Conservation (phyloP, 2,113 vertebrate species). For the Melanostigma gelatinosum region DNA sequence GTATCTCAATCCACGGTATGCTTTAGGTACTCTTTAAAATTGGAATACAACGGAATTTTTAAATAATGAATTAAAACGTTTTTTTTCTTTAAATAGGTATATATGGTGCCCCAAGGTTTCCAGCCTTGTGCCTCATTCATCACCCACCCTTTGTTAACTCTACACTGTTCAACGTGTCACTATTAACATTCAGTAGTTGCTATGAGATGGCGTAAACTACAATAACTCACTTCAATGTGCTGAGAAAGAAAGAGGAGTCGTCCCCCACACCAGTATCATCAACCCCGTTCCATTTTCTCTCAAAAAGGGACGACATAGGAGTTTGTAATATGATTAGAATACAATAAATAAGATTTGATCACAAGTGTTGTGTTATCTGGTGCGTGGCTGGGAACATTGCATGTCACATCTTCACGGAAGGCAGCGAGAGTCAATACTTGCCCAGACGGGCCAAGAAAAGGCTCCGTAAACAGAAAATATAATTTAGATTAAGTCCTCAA, state of each 20-base stretch:
- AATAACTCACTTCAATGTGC: conserved; percentile 68
- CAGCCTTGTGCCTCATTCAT: conserved; percentile 63
- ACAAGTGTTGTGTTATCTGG: conserved; percentile 61
- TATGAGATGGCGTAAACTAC: conserved; percentile 63
- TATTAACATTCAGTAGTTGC: conserved; percentile 79
- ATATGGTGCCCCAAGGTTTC: conserved; percentile 49
- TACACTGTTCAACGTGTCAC: conserved; percentile 58
- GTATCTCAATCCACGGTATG: not conserved
- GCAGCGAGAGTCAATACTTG: conserved; percentile 63
- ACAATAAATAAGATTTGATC: conserved; percentile 77
- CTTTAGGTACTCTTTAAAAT: conserved; percentile 39
- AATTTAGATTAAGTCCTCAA: conserved; percentile 67
- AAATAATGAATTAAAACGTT: conserved; percentile 28
- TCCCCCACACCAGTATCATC: conserved; percentile 48
- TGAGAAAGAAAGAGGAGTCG: conserved; percentile 64
- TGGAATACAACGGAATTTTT: conserved; percentile 39
- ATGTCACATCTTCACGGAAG: conserved; percentile 68
- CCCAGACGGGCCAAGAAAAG: conserved; percentile 53
- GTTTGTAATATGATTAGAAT: conserved; percentile 62
- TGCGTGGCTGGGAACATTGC: conserved; percentile 54
- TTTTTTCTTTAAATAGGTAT: conserved; percentile 58
- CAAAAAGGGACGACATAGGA: conserved; percentile 50
- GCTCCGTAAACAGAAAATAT: conserved; percentile 73
- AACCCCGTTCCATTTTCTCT: conserved; percentile 44
- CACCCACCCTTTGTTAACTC: conserved; percentile 44